Conservation (phyloP, 2,888 invertebrate genomes). For the Standfussiana lucernea region DNA sequence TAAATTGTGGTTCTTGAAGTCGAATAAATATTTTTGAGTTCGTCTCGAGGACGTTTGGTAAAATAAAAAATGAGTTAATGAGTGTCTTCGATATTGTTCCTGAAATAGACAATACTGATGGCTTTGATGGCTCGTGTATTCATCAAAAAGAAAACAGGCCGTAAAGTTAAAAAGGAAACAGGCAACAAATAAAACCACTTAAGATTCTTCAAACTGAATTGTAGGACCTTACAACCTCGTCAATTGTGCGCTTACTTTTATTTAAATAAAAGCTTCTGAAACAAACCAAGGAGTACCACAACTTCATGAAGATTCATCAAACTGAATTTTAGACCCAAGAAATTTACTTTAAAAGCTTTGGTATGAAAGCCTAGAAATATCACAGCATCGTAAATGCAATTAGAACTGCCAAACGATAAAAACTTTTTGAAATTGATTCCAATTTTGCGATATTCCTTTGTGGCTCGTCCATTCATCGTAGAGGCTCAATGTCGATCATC, state of each 20-base stretch:
- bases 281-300: background rate
- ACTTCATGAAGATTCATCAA: background rate
- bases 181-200: background rate
- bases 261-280: background rate
- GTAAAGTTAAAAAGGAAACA: background rate
- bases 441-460: constrained; percentile 61
- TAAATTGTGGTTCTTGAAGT: constrained; percentile 36
- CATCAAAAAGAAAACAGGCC: constrained; percentile 13
- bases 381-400: constrained; percentile 35
- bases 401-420: constrained; percentile 50
- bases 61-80: constrained; percentile 29
- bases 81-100: constrained; percentile 17
- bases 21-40: constrained; percentile 33
- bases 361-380: background rate
- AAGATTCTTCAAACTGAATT: constrained; percentile 5
- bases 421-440: constrained; percentile 62
- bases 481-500: constrained; percentile 64
- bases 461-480: constrained; percentile 53
- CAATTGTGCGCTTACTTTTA: background rate
- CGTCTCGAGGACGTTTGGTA: constrained; percentile 9
- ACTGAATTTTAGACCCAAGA: background rate
- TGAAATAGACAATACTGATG: constrained; percentile 11
- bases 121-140: background rate
- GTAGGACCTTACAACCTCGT: background rate
- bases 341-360: background rate